Percentiles rank a stretch among this genome's conserved stretches.
Evolutionary conservation across 2,797 vertebrate genomes (phyloP).

Genomic region (Melanotaenia nigrans): DNA sequence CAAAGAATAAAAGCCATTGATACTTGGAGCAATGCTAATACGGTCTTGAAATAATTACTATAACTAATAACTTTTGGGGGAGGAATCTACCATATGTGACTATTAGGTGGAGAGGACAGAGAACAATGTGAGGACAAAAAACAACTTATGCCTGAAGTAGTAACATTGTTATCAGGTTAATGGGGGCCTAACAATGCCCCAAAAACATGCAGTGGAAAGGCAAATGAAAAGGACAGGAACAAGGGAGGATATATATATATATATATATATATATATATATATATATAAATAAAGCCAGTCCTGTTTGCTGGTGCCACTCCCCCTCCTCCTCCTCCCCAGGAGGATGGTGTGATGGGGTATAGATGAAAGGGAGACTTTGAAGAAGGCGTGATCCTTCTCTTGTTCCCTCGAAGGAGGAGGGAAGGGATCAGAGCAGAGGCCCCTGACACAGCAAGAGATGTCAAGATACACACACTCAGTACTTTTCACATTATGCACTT

Average conservation of each 20-base stretch:
- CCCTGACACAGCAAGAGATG: conserved; percentile 75
- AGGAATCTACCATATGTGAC: background rate
- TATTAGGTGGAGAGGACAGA: background rate
- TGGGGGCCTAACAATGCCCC: conserved; percentile 38
- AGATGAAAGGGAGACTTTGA: conserved; percentile 82
- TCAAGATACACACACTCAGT: conserved; percentile 66
- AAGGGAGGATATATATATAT: conserved; percentile 56
- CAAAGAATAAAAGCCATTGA: conserved; percentile 9
- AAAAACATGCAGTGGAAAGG: conserved; percentile 30
- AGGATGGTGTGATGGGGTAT: conserved; percentile 70
- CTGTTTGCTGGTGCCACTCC: conserved; percentile 62
- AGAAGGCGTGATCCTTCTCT: conserved; percentile 74
- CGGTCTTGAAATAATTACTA: conserved; percentile 17
- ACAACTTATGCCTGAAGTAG: background rate
- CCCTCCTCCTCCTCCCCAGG: conserved; percentile 48
- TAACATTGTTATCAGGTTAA: conserved; percentile 46
- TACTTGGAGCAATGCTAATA: conserved; percentile 21
- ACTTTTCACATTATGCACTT: conserved; percentile 71
- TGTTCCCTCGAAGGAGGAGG: conserved; percentile 66
- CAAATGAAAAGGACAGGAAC: conserved; percentile 43
- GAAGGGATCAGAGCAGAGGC: conserved; percentile 73
- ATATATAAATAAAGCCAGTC: conserved; percentile 57
- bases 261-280: conserved; percentile 1
- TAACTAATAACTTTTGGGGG: conserved; percentile 1
- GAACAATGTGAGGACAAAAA: background rate